Evolutionary conservation across 2,113 vertebrate species (phyloP).

Genomic region (Mungos mungo): DNA sequence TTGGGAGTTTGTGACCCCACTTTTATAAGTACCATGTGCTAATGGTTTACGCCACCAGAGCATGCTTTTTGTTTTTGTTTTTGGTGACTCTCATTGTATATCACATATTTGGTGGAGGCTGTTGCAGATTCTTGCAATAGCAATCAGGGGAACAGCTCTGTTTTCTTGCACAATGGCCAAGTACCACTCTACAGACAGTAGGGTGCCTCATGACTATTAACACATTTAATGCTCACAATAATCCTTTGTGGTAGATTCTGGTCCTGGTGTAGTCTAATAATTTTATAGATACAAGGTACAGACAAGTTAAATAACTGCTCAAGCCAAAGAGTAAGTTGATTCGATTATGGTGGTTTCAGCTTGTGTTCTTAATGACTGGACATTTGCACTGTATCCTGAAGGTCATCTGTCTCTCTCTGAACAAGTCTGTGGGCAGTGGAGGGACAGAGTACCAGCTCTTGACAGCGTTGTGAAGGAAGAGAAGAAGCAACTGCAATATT

Average conservation of each 20-base stretch:
- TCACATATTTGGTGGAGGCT: neutral
- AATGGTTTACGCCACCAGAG: neutral
- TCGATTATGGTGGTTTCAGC: neutral
- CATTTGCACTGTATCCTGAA: neutral
- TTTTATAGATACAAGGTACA: neutral
- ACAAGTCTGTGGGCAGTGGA: neutral
- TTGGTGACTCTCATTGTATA: neutral
- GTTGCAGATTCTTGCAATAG: neutral
- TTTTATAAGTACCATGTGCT: neutral
- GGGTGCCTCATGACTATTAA: neutral
- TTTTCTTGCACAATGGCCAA: neutral
- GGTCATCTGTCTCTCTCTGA: neutral
- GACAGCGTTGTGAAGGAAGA: neutral
- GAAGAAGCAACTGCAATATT: neutral
- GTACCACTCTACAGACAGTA: neutral
- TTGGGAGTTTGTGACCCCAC: neutral
- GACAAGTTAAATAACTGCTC: neutral
- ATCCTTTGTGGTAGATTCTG: neutral
- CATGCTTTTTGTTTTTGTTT: neutral
- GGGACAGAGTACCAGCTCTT: neutral
- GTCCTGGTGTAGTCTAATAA: neutral
- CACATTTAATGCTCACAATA: neutral
- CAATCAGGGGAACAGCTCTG: neutral
- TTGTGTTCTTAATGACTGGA: neutral
- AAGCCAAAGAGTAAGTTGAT: neutral